A percentile compares a stretch with the other conserved stretches of the same genome.
Evolutionary conservation across 1,140 invertebrate genomes (phyloP).

Genomic region (Calephelis virginiensis): DNA sequence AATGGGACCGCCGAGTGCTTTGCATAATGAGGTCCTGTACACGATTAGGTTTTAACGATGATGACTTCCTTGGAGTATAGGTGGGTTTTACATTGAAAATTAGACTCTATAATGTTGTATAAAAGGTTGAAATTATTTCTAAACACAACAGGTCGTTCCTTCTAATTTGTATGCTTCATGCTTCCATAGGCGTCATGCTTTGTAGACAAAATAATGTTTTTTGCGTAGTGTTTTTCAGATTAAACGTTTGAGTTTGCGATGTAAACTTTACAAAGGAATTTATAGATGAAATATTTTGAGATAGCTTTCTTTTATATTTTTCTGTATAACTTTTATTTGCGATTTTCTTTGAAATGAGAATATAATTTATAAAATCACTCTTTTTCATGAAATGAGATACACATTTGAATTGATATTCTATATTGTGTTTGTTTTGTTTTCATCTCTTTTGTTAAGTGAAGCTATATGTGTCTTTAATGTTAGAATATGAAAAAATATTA

Average conservation of each 20-base stretch:
- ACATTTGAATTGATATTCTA: too few relatives aligned
- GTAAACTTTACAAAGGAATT: neutral
- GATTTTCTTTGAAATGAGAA: too few relatives aligned
- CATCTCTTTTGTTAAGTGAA: too few relatives aligned
- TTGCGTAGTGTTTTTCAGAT: constrained; percentile 35
- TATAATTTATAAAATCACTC: too few relatives aligned
- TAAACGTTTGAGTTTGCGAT: constrained; percentile 14
- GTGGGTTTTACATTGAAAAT: constrained; percentile 18
- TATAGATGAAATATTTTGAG: neutral
- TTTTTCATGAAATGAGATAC: too few relatives aligned
- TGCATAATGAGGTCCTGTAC: constrained; percentile 65
- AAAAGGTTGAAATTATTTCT: constrained; percentile 28
- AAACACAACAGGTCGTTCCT: constrained; percentile 20
- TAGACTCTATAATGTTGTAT: constrained; percentile 10
- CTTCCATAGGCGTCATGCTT: constrained; percentile 56
- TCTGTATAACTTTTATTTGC: too few relatives aligned
- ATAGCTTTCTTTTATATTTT: too few relatives aligned
- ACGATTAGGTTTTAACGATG: constrained; percentile 69
- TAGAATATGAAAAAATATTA: too few relatives aligned
- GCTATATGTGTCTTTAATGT: too few relatives aligned
- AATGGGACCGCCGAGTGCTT: constrained; percentile 54
- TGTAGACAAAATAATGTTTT: constrained; percentile 60
- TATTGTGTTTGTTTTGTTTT: too few relatives aligned
- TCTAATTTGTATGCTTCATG: constrained; percentile 61
- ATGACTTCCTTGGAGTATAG: constrained; percentile 50